Conservation (phyloP, 2,888 invertebrate genomes). For the Oasisia sp. region DNA sequence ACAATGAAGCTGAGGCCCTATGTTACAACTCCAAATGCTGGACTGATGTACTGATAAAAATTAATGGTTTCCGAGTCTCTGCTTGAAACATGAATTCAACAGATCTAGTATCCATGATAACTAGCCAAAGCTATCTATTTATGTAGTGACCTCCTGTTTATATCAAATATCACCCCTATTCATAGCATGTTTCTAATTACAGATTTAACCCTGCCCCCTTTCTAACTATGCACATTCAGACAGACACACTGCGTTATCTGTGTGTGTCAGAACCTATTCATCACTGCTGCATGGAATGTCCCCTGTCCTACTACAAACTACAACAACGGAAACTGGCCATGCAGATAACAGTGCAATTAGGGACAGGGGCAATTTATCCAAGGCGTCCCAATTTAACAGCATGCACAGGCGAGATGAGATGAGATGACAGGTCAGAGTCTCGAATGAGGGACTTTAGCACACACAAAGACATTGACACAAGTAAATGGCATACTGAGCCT, state of each 20-base stretch:
- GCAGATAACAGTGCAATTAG: slow-evolving; percentile 13
- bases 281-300: not conserved
- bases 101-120: not conserved
- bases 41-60: not conserved
- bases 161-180: not conserved
- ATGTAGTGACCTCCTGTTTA: not conserved
- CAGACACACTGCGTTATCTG: not conserved
- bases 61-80: not conserved
- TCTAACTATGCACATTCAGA: not conserved
- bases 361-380: not conserved
- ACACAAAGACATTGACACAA: not conserved
- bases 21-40: not conserved
- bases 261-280: not conserved
- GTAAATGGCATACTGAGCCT: not conserved
- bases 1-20: not conserved
- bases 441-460: not conserved
- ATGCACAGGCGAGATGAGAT: not conserved
- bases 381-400: not conserved
- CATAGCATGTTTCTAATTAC: not conserved
- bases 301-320: not conserved
- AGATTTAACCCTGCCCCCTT: not conserved
- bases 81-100: not conserved
- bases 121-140: not conserved
- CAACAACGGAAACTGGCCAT: not conserved
- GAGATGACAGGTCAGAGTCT: not conserved